Percentiles rank a stretch among this genome's conserved stretches.
These are phyloP conservation scores for Cryptophagus acutangulus DNA, from an alignment of 2,888 invertebrate genomes.

Conservation along the genomic window DNA sequence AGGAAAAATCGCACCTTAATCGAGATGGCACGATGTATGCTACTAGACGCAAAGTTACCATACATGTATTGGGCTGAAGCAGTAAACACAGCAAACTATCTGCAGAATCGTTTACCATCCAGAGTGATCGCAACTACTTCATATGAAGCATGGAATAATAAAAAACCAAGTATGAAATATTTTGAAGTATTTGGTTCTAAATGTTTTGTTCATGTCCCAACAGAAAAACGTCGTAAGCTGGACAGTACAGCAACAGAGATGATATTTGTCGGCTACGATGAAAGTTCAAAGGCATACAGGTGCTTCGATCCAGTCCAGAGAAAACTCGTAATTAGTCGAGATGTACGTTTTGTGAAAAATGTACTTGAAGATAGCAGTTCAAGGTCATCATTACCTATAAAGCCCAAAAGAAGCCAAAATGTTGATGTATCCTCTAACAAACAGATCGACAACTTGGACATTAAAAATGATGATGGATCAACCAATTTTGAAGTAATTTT, in stretches of 20 bases:
- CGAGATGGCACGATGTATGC: conserved; percentile 14
- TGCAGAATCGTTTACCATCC: conserved; percentile 11
- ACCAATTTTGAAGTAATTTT: no score
- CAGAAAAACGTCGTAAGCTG: conserved; percentile 3
- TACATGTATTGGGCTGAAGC: conserved; percentile 13
- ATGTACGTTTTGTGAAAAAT: neutral
- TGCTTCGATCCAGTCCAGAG: neutral
- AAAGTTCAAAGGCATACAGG: neutral
- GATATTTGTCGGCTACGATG: neutral
- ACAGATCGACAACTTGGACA: no score
- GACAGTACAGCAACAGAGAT: neutral
- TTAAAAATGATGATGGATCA: no score
- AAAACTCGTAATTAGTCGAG: neutral
- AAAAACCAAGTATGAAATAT: neutral
- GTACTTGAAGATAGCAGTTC: neutral
- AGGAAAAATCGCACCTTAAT: conserved; percentile 17
- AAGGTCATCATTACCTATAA: no score
- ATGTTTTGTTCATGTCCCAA: conserved; percentile 2
- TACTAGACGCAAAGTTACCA: conserved; percentile 7
- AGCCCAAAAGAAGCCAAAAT: no score
- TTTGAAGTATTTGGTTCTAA: conserved; percentile 2
- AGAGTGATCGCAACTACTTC: conserved; percentile 9
- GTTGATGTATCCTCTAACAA: no score
- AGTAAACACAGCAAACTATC: conserved; percentile 12
- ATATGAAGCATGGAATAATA: conserved; percentile 10